Evolutionary conservation across 2,113 vertebrate species (phyloP), one percentile per base, ranked within the genome.

Genomic region (Scomber japonicus): DNA sequence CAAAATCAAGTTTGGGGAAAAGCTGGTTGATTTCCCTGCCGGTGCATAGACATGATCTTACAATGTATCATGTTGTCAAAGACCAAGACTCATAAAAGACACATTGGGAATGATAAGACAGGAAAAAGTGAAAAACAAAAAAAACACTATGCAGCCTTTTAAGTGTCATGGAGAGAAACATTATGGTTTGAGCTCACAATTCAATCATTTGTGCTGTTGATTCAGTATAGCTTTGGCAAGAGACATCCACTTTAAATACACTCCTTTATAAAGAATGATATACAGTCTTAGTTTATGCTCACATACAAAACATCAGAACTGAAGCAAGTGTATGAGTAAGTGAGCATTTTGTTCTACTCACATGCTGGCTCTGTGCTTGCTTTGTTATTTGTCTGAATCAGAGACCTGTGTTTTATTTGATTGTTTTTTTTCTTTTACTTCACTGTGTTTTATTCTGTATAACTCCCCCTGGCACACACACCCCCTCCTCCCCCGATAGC

Each of bases 1-100:
- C 19, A 63, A 46, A 11, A 12, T 11, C 30, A 27, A 2, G 48
- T 46, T 30, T 60, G 10, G 30, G 11, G 11, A 75, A 50, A 76
- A 0, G 9, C 30, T 69, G 63, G 21, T 16, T 59, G 60, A 17
- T 80, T 81, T 84, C 78, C 71, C 80, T 46, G 40, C 13, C 83
- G 62, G 67, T 2, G 9, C 35, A 67, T 49, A 69, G 51, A 75
- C 19, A 69, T 57, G n/a, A 61, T 51, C 51, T 57, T 62, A 65
- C 27, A 50, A 57, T 55, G 59, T 64, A 69, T 14, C 24, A 45
- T 45, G 30, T 31, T 71, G 2, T 16, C 35, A 13, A 76, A 3
- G 49, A 31, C 35, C 50, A 15, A 48, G 13, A 50, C 17, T 72
- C 11, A 68, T 64, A 17, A n/a, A 66, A 55, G 8, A 13, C 1